phyloP scores from a whole-genome alignment of 2,797 vertebrate genomes.

The Rhadinocentrus ornatus region DNA sequence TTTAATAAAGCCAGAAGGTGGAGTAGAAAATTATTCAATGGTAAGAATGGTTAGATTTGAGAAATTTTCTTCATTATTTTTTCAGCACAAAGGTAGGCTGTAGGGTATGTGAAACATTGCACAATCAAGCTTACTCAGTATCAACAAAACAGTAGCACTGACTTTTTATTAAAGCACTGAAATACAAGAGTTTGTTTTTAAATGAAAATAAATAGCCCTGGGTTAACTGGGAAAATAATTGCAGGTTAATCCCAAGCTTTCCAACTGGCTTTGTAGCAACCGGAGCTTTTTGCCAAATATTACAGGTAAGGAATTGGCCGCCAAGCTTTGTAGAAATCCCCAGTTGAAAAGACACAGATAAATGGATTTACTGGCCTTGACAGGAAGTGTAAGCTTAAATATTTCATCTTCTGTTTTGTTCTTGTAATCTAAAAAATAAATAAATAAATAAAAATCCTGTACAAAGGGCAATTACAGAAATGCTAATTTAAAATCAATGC shows the following conservation, averaged over 20 bases:
- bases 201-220: slow-evolving; percentile 10
- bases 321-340: slow-evolving; percentile 11
- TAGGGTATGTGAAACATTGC: neutral
- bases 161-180: neutral
- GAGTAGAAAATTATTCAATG: neutral
- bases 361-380: slow-evolving; percentile 20
- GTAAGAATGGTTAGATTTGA: neutral
- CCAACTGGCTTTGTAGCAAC: neutral
- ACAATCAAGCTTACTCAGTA: neutral
- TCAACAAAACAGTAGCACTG: slow-evolving; percentile 18
- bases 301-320: slow-evolving; percentile 13
- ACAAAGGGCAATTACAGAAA: slow-evolving; percentile 16
- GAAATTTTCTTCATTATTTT: slow-evolving; percentile 3
- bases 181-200: slow-evolving; percentile 12
- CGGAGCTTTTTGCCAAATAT: slow-evolving; percentile 19
- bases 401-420: neutral
- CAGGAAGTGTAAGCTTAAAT: slow-evolving; percentile 20
- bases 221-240: slow-evolving; percentile 14
- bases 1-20: slow-evolving; percentile 8
- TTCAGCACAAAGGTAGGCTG: neutral
- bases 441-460: slow-evolving; percentile 15
- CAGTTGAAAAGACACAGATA: slow-evolving; percentile 3
- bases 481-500: slow-evolving; percentile 67
- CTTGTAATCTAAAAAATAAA: neutral
- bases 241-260: slow-evolving; percentile 29